phyloP scores from a whole-genome alignment of 2,797 vertebrate genomes.

The Enteromius treurensis region DNA sequence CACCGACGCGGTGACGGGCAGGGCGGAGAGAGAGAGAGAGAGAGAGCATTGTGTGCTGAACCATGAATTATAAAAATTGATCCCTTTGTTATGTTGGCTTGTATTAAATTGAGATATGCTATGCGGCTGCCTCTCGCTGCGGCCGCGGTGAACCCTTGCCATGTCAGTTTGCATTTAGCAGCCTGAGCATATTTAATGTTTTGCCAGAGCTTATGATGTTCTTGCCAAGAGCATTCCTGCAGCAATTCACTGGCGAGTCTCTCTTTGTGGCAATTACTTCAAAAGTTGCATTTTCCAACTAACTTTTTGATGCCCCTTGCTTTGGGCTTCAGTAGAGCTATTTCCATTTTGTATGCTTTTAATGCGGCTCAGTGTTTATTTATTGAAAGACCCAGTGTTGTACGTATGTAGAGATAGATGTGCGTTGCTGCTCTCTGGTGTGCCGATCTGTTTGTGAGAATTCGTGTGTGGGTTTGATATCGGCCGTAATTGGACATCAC shows the following conservation, averaged over 20 bases:
- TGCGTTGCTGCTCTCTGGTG: neutral
- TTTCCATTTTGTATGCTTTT: conserved; percentile 76
- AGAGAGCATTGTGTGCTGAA: conserved; percentile 80
- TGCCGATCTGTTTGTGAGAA: conserved; percentile 46
- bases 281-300: conserved; percentile 78
- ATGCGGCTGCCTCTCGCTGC: conserved; percentile 73
- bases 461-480: conserved; percentile 42
- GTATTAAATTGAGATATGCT: conserved; percentile 84
- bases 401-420: conserved; percentile 32
- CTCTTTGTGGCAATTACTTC: conserved; percentile 84
- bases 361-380: conserved; percentile 65
- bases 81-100: conserved; percentile 83
- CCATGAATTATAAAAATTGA: conserved; percentile 82
- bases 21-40: conserved; percentile 63
- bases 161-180: conserved; percentile 89
- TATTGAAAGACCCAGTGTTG: conserved; percentile 54
- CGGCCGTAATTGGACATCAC: conserved; percentile 57
- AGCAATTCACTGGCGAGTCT: conserved; percentile 78
- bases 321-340: conserved; percentile 73
- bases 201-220: conserved; percentile 85
- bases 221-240: conserved; percentile 89
- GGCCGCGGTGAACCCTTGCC: conserved; percentile 76
- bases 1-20: conserved; percentile 63
- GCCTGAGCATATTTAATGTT: conserved; percentile 88
- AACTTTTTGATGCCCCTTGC: conserved; percentile 71